These are phyloP conservation scores for Threskiornis aethiopicus DNA, from an alignment of 2,797 vertebrate genomes.

Conservation along the genomic window DNA sequence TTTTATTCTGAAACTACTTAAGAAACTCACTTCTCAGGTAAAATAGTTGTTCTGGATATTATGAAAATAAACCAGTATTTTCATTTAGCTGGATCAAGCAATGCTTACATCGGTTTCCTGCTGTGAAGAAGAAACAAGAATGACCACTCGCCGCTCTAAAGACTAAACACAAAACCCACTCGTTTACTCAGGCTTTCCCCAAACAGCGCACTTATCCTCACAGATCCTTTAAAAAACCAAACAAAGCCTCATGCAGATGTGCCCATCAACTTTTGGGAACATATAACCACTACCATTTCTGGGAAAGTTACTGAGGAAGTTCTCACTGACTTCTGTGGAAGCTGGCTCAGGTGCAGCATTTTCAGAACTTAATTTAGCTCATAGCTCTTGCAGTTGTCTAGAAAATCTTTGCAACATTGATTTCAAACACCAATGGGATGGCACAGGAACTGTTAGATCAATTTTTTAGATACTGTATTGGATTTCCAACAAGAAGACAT, in stretches of 20 bases:
- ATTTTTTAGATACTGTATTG: background rate
- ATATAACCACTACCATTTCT: background rate
- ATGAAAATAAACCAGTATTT: background rate
- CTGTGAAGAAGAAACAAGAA: background rate
- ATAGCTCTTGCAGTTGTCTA: background rate
- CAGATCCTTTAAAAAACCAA: background rate
- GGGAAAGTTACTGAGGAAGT: background rate
- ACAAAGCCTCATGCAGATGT: background rate
- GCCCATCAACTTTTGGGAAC: background rate
- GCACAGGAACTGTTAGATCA: background rate
- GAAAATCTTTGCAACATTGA: conserved; percentile 48
- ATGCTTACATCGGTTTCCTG: background rate
- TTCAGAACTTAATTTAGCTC: conserved; percentile 11
- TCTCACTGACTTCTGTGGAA: background rate
- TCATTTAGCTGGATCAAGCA: background rate
- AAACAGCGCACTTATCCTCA: background rate
- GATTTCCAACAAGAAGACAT: background rate
- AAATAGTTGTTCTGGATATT: background rate
- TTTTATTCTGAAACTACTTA: background rate
- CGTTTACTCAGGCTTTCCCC: background rate
- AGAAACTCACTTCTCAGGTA: background rate
- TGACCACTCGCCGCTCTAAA: background rate
- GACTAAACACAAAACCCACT: background rate
- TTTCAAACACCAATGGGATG: background rate
- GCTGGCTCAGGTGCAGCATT: background rate